Percentiles rank a stretch among this genome's conserved stretches.
phyloP scores from a whole-genome alignment of 2,888 invertebrate species.

The Parnassius mnemosyne region DNA sequence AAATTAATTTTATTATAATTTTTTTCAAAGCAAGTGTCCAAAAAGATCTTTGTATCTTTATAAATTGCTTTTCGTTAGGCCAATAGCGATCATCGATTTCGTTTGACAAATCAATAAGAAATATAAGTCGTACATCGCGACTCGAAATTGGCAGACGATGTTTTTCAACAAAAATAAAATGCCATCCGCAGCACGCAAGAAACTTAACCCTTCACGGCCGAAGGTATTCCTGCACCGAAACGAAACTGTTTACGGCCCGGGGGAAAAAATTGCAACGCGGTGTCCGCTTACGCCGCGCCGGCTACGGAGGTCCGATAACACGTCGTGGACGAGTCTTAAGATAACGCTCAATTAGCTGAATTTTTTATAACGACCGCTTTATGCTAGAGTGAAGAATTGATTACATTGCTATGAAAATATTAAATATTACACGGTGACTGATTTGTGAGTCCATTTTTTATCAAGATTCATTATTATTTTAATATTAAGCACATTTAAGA shows the following conservation, averaged over 20 bases:
- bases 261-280: slow-evolving; percentile 46
- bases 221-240: slow-evolving; percentile 50
- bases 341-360: slow-evolving; percentile 73
- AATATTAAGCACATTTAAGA: no score
- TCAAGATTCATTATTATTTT: no score
- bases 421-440: no score
- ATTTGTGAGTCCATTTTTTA: no score
- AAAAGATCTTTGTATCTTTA: neutral
- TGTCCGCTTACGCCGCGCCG: slow-evolving; percentile 61
- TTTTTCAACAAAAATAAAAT: slow-evolving; percentile 30
- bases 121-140: neutral
- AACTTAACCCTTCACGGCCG: slow-evolving; percentile 51
- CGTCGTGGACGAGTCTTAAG: slow-evolving; percentile 53
- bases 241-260: slow-evolving; percentile 57
- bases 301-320: slow-evolving; percentile 60
- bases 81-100: slow-evolving; percentile 1
- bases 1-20: no score
- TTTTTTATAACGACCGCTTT: slow-evolving; percentile 49
- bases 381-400: slow-evolving; percentile 36
- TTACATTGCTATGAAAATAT: neutral
- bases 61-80: neutral
- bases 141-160: neutral
- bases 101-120: slow-evolving; percentile 12
- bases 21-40: neutral
- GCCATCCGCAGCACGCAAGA: slow-evolving; percentile 45